Percentiles rank a stretch among this genome's conserved stretches.
These are phyloP conservation scores for Eledona agricola DNA, from an alignment of 2,888 invertebrate genomes.

Conservation along the genomic window DNA sequence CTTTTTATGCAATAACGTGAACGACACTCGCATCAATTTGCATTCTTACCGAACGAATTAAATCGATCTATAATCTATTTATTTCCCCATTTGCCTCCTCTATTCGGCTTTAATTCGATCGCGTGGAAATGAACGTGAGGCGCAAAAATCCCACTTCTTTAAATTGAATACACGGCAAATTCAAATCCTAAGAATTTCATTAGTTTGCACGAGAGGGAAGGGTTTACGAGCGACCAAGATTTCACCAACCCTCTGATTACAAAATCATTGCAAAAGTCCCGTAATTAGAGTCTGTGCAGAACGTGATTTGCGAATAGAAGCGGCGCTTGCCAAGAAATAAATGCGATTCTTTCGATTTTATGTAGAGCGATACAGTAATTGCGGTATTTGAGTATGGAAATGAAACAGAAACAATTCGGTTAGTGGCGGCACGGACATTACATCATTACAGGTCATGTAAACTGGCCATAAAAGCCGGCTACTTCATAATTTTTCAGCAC, in stretches of 20 bases:
- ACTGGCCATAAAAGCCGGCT: conserved; percentile 34
- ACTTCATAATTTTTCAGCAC: conserved; percentile 43
- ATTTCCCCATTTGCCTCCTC: conserved; percentile 31
- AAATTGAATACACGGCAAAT: conserved; percentile 47
- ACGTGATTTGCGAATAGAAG: conserved; percentile 10
- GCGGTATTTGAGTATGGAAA: conserved; percentile 1
- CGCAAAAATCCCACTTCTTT: conserved; percentile 47
- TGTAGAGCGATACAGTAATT: background rate
- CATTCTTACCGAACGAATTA: conserved; percentile 19
- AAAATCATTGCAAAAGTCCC: conserved; percentile 55
- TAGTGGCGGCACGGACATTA: conserved; percentile 11
- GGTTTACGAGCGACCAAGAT: conserved; percentile 53
- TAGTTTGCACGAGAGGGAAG: conserved; percentile 47
- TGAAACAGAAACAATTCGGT: conserved; percentile 22
- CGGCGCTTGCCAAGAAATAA: conserved; percentile 5
- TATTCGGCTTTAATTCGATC: conserved; percentile 27
- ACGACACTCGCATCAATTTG: too few species aligned
- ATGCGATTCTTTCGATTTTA: conserved; percentile 1
- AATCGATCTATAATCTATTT: conserved; percentile 30
- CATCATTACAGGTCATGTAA: conserved; percentile 38
- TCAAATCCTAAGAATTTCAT: conserved; percentile 52
- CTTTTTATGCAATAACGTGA: too few species aligned
- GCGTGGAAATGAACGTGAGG: conserved; percentile 28
- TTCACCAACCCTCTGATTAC: conserved; percentile 54
- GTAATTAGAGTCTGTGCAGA: conserved; percentile 48